These are phyloP conservation scores for Conomelus anceps DNA, from an alignment of 2,888 invertebrate species.

Conservation along the genomic window DNA sequence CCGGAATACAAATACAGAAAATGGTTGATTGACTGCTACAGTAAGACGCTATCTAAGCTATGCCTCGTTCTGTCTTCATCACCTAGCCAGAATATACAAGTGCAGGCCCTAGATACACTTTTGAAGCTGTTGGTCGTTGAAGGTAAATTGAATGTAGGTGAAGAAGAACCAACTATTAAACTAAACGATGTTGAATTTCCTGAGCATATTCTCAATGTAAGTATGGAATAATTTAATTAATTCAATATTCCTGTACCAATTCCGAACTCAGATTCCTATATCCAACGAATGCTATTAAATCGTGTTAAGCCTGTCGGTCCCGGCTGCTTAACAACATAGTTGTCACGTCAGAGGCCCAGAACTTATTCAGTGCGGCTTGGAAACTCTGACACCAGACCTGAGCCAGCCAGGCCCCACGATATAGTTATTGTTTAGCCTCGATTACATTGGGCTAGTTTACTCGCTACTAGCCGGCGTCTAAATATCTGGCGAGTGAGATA, in stretches of 20 bases:
- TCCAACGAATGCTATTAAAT: too few species aligned
- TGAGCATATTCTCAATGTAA: background rate
- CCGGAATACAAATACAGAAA: background rate
- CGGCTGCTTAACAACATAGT: too few species aligned
- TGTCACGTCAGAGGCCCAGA: too few species aligned
- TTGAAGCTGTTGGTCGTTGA: background rate
- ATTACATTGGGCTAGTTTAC: too few species aligned
- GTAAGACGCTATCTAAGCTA: background rate
- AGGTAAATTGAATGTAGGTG: background rate
- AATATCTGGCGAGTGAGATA: too few species aligned
- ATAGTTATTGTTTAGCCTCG: too few species aligned
- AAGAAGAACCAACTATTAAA: background rate
- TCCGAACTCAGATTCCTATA: too few species aligned
- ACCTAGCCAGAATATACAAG: background rate
- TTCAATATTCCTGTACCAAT: background rate
- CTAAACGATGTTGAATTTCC: background rate
- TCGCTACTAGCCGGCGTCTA: too few species aligned
- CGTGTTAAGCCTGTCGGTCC: too few species aligned
- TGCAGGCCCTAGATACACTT: background rate
- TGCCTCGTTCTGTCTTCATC: background rate
- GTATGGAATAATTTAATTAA: background rate
- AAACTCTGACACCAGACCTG: too few species aligned
- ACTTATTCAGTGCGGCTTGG: too few species aligned
- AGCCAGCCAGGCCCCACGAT: too few species aligned
- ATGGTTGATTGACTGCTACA: background rate